These are phyloP conservation scores for Latheticus oryzae DNA, from an alignment of 2,888 invertebrate species.

Conservation along the genomic window DNA sequence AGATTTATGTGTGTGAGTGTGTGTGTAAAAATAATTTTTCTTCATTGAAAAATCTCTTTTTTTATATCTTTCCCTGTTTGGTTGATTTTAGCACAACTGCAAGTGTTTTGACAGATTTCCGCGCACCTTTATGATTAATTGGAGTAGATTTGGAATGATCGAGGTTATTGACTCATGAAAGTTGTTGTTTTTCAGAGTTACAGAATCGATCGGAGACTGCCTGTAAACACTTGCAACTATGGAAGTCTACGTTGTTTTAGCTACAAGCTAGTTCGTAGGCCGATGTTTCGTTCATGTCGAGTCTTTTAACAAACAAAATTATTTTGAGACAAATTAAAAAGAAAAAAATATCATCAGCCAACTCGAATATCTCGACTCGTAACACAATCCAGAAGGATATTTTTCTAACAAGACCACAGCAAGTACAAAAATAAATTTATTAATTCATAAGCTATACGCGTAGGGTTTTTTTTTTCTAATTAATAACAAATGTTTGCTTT, in stretches of 20 bases:
- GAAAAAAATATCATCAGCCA: conserved; percentile 28
- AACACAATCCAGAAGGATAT: conserved; percentile 36
- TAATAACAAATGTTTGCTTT: no score
- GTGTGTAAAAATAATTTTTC: conserved; percentile 37
- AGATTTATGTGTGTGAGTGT: conserved; percentile 44
- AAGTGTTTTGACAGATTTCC: conserved; percentile 36
- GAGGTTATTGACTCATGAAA: conserved; percentile 50
- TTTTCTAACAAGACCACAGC: conserved; percentile 41
- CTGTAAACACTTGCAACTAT: conserved; percentile 53
- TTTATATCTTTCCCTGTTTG: conserved; percentile 40
- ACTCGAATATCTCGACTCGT: conserved; percentile 37
- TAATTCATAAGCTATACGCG: conserved; percentile 39
- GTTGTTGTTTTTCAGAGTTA: conserved; percentile 48
- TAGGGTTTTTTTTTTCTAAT: conserved; percentile 28
- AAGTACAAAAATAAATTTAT: conserved; percentile 42
- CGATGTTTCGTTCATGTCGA: conserved; percentile 43
- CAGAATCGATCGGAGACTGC: conserved; percentile 42
- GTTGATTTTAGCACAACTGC: conserved; percentile 29
- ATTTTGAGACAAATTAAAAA: conserved; percentile 19
- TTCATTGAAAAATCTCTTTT: no score
- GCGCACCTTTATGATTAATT: conserved; percentile 44
- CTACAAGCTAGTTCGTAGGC: conserved; percentile 42
- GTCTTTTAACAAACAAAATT: no score
- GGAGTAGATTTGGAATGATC: conserved; percentile 23
- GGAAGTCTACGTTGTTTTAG: conserved; percentile 42